phyloP scores from a whole-genome alignment of 2,113 vertebrate species.

The Notarius lentiginosus region DNA sequence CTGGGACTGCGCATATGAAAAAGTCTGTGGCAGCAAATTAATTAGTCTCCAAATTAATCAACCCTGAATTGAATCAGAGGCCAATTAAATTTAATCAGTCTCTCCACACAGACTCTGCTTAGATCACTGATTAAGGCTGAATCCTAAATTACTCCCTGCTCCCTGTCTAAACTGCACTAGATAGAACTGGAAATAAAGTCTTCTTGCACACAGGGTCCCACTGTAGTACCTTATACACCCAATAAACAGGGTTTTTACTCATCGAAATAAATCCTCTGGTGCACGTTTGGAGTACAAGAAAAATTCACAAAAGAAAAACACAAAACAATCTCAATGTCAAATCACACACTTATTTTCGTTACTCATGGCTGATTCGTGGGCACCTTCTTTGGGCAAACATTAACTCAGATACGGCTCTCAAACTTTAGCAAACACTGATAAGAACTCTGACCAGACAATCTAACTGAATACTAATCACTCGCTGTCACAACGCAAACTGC shows the following conservation, averaged over 20 bases:
- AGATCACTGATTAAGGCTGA: slow-evolving; percentile 21
- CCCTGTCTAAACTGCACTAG: slow-evolving; percentile 2
- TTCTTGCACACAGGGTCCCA: background rate
- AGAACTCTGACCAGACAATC: background rate
- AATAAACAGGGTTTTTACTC: background rate
- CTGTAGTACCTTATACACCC: background rate
- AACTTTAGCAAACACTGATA: background rate
- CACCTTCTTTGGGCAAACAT: background rate
- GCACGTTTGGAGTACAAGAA: background rate
- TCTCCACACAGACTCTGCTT: slow-evolving; percentile 12
- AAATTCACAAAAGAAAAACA: background rate
- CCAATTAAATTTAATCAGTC: slow-evolving; percentile 19
- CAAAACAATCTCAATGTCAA: background rate
- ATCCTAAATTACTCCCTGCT: background rate
- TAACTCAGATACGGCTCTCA: background rate
- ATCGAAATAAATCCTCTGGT: background rate
- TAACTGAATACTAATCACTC: background rate
- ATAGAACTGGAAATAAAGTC: slow-evolving; percentile 1
- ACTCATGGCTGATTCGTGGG: background rate
- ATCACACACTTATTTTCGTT: background rate
- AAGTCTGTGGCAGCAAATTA: slow-evolving; percentile 1
- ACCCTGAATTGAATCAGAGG: slow-evolving; percentile 21
- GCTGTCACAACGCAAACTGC: background rate
- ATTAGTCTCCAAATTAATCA: slow-evolving; percentile 26
- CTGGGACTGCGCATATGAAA: background rate